Evolutionary conservation across 1,140 invertebrate species (phyloP), one percentile per base, ranked within the genome.

Genomic region (Sminthurides bifidus): DNA sequence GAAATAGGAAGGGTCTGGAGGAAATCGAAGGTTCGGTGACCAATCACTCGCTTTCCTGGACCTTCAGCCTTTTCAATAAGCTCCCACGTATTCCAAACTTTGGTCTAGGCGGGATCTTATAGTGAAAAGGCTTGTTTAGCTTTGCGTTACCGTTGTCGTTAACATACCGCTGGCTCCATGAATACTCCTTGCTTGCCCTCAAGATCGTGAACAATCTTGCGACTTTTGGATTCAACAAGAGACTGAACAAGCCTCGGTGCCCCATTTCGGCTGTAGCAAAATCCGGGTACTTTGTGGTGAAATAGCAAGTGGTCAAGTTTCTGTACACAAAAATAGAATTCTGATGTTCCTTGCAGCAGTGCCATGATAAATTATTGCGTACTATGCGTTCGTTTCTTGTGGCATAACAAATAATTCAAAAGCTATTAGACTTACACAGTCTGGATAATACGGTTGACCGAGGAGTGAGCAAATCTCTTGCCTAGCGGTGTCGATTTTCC

Each of bases 111-210:
- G n/a, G n/a, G n/a, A n/a, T n/a, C n/a, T n/a, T n/a, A n/a, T n/a
- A n/a, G n/a, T n/a, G n/a, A n/a, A n/a, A n/a, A n/a, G n/a, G n/a
- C n/a, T n/a, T n/a, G n/a, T n/a, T n/a, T n/a, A n/a, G n/a, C n/a
- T n/a, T n/a, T n/a, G 33, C n/a, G 33, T 10, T 35, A 10, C n/a
- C 33, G 33, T 10, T 10, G 33, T 35, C n/a, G n/a, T 35, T n/a
- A 35, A 10, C 21, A 35, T 55, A 55, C 53, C 21, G 54, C 33
- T 2, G 54, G 54, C 14, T 17, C 50, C n/a, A 15, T 26, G n/a
- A 49, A 15, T 2, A 56, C 19, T 21, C 54, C 54, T 41, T 56
- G 45, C 19, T 56, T 56, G 26, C 54, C 54, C 8, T 56, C 46
- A n/a, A 56, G 29, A 43, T 56, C 43, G 27, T 26, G n/a, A 6